These are phyloP conservation scores for Meghimatium bilineatum DNA, from an alignment of 2,888 invertebrate genomes.

Conservation along the genomic window DNA sequence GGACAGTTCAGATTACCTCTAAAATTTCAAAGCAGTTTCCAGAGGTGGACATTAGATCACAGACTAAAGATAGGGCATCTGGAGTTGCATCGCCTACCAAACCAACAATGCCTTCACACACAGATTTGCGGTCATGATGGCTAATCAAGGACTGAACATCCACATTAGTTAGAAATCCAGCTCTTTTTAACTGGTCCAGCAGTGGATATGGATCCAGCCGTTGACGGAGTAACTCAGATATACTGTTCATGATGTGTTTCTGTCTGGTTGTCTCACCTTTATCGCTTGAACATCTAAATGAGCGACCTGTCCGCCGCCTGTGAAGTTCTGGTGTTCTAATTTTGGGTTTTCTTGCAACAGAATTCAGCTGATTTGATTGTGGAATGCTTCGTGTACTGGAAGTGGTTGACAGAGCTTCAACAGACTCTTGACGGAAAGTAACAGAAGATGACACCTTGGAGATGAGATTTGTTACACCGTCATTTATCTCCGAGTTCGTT, in stretches of 20 bases:
- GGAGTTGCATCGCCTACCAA: slow-evolving; percentile 62
- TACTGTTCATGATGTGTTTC: slow-evolving; percentile 64
- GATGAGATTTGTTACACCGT: not conserved
- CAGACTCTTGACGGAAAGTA: not conserved
- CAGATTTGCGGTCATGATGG: slow-evolving; percentile 64
- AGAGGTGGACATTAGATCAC: slow-evolving; percentile 62
- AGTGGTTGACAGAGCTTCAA: slow-evolving; percentile 2
- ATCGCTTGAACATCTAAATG: slow-evolving; percentile 58
- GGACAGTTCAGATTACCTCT: slow-evolving; percentile 15
- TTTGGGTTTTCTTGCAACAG: slow-evolving; percentile 56
- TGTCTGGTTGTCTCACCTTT: slow-evolving; percentile 63
- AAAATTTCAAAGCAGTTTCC: slow-evolving; percentile 63
- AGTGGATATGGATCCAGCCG: slow-evolving; percentile 66
- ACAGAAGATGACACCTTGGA: not conserved
- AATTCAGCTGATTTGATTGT: slow-evolving; percentile 25
- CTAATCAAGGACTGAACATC: slow-evolving; percentile 64
- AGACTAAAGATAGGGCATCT: slow-evolving; percentile 65
- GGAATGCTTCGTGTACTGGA: slow-evolving; percentile 46
- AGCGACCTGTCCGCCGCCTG: slow-evolving; percentile 53
- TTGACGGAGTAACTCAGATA: slow-evolving; percentile 67
- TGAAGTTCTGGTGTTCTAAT: slow-evolving; percentile 64
- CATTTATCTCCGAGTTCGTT: not conserved
- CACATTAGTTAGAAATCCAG: slow-evolving; percentile 59
- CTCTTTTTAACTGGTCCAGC: slow-evolving; percentile 59
- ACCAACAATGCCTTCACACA: slow-evolving; percentile 67